Percentiles rank a stretch among this genome's conserved stretches.
Evolutionary conservation across 2,888 invertebrate species (phyloP).

Genomic region (Cerceris rybyensis): DNA sequence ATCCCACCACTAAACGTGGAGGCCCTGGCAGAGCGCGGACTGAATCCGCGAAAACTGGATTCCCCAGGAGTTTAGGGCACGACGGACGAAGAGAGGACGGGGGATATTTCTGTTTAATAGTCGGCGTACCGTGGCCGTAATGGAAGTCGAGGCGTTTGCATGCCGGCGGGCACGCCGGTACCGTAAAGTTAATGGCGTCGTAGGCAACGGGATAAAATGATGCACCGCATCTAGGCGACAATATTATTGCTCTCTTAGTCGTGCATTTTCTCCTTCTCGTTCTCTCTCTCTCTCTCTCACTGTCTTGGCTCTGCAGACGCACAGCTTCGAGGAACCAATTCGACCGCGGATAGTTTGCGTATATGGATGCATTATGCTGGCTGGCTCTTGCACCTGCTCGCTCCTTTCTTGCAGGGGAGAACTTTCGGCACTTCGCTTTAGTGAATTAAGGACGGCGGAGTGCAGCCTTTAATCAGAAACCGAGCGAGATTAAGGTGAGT

Average conservation of each 20-base stretch:
- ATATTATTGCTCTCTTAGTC: slow-evolving; percentile 48
- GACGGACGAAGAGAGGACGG: slow-evolving; percentile 33
- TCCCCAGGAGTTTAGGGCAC: slow-evolving; percentile 37
- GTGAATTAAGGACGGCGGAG: slow-evolving; percentile 52
- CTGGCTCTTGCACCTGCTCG: not conserved
- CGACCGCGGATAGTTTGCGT: too few relatives aligned
- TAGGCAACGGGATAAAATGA: slow-evolving; percentile 63
- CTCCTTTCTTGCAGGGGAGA: slow-evolving; percentile 26
- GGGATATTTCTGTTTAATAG: slow-evolving; percentile 74
- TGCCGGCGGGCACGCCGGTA: slow-evolving; percentile 61
- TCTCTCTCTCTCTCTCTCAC: too few relatives aligned
- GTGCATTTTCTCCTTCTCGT: not conserved
- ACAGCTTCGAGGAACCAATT: too few relatives aligned
- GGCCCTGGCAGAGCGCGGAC: slow-evolving; percentile 9
- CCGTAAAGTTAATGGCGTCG: slow-evolving; percentile 65
- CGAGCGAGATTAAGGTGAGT: slow-evolving; percentile 56
- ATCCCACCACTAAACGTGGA: slow-evolving; percentile 14
- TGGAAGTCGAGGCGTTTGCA: slow-evolving; percentile 70
- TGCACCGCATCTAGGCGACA: slow-evolving; percentile 52
- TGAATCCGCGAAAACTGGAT: slow-evolving; percentile 49
- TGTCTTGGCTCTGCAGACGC: too few relatives aligned
- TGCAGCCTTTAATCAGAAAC: slow-evolving; percentile 59
- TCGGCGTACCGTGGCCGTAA: slow-evolving; percentile 64
- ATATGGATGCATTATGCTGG: not conserved
- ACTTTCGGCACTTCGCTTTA: slow-evolving; percentile 52